Base-by-base conservation (phyloP, 2,888 invertebrate species). In the Caenorhabditis sp. region DNA sequence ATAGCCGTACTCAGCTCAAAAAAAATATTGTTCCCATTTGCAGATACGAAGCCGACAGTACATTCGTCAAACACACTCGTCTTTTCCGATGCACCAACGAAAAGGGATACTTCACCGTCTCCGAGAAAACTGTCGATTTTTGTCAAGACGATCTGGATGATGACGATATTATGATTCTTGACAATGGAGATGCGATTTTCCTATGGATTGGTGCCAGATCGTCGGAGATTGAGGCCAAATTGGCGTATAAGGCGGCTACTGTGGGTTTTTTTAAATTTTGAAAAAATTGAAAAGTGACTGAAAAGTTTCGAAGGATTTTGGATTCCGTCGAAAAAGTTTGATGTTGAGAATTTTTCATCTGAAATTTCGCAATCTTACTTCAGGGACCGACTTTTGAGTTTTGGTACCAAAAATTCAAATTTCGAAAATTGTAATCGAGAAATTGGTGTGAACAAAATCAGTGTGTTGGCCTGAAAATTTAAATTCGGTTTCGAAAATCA, bases 111-210 rank as follows among this genome's bases (percentile, higher is more conserved):
- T 99, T 99, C 89, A 94, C 94, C 0, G 96, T 99, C 52, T 97
- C 97, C 0, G 99, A 99, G 89, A 99, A 99, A 89, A 99, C 97
- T 90, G 93, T 95, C 0, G 96, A 96, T 89, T 96, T 96, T 90
- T 96, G 95, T 89, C 95, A 96, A 92, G 99, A 99, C 88, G 99
- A 99, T 90, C 91, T 99, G 82, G 97, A 97, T 0, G 97, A 99
- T 89, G 97, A 99, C 89, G 99, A 99, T 89, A 97, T 99, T 49
- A 99, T 99, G 99, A 95, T 99, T 81, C 90, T 99, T 82, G 99
- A 99, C 89, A 97, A 95, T 88, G 99, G 99, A 3, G 94, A 95
- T 85, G 95, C 96, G 89, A 95, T 99, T 66, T 99, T 95, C 90
- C 91, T 99, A 63, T 99, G 99, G 99, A 91, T 97, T 65, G 99